Base-by-base conservation (phyloP, 1,140 invertebrate species). In the Drosophila subpulchrella region DNA sequence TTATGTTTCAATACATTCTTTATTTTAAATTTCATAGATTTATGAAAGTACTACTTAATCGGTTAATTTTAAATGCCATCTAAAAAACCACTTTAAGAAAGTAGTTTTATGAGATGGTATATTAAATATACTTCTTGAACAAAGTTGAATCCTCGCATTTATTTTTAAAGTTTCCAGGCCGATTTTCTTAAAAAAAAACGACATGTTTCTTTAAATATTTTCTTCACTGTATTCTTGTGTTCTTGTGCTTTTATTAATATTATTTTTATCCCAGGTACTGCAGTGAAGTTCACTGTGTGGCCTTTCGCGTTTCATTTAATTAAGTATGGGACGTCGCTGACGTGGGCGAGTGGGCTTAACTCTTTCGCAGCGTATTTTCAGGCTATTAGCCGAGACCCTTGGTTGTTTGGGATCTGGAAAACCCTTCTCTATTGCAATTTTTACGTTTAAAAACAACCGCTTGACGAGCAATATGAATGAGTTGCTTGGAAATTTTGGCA, bases 231-330 rank as follows among this genome's bases (percentile, higher is more conserved):
- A 2, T 20, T 3, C 38, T 51, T 48, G 44, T 44, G 6, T 58
- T 78, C 5, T 56, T 66, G 15, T 47, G n/a, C 2, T 63, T 60
- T 27, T 70, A n/a, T 44, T 41, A 53, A 56, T 41, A 41, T 62
- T 56, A 32, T 8, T 30, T 39, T 44, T 51, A 8, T 36, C 3
- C 8, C 41, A 50, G 68, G 48, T 51, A 50, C 47, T 53, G 53
- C 62, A 74, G 32, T 47, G 51, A 42, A 58, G 68, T 84, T 73
- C 61, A 73, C 76, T 73, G 63, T 62, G 46, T 55, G 36, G 55
- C 55, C 47, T 46, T 44, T 48, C 58, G 54, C 84, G 53, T 89
- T 79, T 79, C 79, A 79, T 88, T 88, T 88, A 86, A 86, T 86
- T 86, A 86, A 78, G 51, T 51, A 54, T 73, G 62, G 59, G 56